Base-by-base conservation (phyloP, 2,888 invertebrate genomes). In the Mythimna pallens region DNA sequence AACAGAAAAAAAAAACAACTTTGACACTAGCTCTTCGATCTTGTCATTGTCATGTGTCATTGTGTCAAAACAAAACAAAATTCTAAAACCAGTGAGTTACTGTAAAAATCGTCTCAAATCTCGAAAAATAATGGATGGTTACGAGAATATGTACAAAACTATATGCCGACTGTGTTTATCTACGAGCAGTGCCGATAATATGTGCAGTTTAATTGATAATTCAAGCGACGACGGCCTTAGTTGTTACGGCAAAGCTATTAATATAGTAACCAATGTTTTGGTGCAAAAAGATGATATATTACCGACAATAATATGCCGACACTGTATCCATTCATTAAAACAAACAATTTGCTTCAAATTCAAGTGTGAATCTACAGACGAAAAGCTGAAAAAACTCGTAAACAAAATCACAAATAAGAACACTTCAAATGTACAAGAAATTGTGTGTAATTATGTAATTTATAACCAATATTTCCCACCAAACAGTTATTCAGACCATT, bases 91-190 rank as follows among this genome's bases (percentile, higher is more conserved):
- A 52, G 14, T n/a, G 12, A 54, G 30, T 10, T 36, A 40, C 3
- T 2, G 20, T 25, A 6, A 52, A 80, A 69, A 12, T 63, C 25
- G 10, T 55, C 2, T 2, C 3, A 59, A 50, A 68, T 30, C n/a
- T 61, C 50, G 17, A 8, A 70, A 69, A 54, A 84, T 54, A 61
- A 93, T 93, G 93, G 88, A 90, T 80, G 80, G 72, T 55, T 92
- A 91, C 65, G 85, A 91, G 57, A 88, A 91, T 74, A 86, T 91
- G 4, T 94, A 88, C 65, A 89, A 92, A 78, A 89, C 86, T 43
- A 90, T 95, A 64, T 96, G 95, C 78, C 90, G 95, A 22, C 72
- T 95, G 63, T 96, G 95, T 86, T 89, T 95, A 80, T 87, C 88
- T 61, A 87, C 86, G 57, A 86, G 78, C 43, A 89, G 87, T 47